Percentiles rank a stretch among this genome's conserved stretches.
phyloP scores from a whole-genome alignment of 2,888 invertebrate species.

The Carpatolechia fugitivella region DNA sequence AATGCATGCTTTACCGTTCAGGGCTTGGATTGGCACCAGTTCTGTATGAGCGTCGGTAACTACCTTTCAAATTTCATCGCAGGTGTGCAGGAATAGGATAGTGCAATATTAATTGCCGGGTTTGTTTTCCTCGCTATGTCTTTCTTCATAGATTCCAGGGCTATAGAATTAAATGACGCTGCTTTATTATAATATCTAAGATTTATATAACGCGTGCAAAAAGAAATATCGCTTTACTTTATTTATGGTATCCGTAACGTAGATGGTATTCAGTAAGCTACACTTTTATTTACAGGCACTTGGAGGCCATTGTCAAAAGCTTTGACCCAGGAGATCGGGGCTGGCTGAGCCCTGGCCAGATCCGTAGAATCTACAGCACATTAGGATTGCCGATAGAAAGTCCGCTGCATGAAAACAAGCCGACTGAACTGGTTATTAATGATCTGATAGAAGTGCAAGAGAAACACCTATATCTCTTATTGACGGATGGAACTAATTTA shows the following conservation, averaged over 20 bases:
- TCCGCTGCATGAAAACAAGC: constrained; percentile 37
- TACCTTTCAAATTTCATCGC: neutral
- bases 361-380: constrained; percentile 50
- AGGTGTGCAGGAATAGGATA: too few relatives aligned
- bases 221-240: too few relatives aligned
- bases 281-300: constrained; percentile 40
- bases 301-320: constrained; percentile 62
- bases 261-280: too few relatives aligned
- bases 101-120: too few relatives aligned
- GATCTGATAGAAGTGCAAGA: constrained; percentile 48
- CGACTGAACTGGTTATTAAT: constrained; percentile 39
- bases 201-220: too few relatives aligned
- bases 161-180: too few relatives aligned
- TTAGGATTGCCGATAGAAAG: constrained; percentile 48
- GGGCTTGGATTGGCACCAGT: constrained; percentile 59
- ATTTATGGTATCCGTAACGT: too few relatives aligned
- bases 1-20: constrained; percentile 65
- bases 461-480: constrained; percentile 43
- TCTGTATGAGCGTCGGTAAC: constrained; percentile 57
- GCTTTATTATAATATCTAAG: too few relatives aligned
- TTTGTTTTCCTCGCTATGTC: too few relatives aligned
- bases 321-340: constrained; percentile 67
- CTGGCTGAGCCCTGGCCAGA: constrained; percentile 62
- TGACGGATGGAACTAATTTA: constrained; percentile 39
- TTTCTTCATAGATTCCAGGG: too few relatives aligned